phyloP scores from a whole-genome alignment of 2,113 vertebrate genomes.

The Mus musculus region DNA sequence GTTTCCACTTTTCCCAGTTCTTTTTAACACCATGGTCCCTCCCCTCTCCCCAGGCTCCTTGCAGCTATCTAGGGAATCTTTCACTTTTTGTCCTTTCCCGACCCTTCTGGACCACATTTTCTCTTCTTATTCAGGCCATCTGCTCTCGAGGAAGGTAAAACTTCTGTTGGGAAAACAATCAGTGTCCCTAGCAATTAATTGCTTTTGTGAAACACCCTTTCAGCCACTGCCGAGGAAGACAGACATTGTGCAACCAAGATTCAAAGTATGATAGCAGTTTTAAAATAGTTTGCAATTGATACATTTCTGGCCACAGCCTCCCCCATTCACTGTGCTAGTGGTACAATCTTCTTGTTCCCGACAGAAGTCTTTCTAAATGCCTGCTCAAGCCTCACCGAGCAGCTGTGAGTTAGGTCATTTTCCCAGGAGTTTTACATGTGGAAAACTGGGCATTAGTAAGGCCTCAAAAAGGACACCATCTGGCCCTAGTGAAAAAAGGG shows the following conservation, averaged over 20 bases:
- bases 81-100: constrained; percentile 95
- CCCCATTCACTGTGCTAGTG: constrained; percentile 84
- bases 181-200: constrained; percentile 63
- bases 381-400: constrained; percentile 99
- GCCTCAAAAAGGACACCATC: constrained; percentile 99
- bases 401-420: constrained; percentile 99
- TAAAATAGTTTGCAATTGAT: constrained; percentile 83
- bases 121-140: constrained; percentile 95
- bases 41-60: constrained; percentile 90
- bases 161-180: constrained; percentile 80
- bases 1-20: constrained; percentile 82
- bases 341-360: constrained; percentile 88
- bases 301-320: constrained; percentile 82
- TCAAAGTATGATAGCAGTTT: constrained; percentile 77
- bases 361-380: constrained; percentile 97
- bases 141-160: constrained; percentile 90
- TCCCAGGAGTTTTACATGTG: constrained; percentile 99
- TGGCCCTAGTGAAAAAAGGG: constrained; percentile 97
- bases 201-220: constrained; percentile 62
- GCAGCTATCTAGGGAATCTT: constrained; percentile 92
- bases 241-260: background rate
- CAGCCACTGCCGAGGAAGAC: constrained; percentile 50
- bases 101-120: constrained; percentile 94
- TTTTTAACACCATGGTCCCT: constrained; percentile 86
- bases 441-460: constrained; percentile 98